phyloP scores from a whole-genome alignment of 1,140 invertebrate genomes.

The Zaprionus camerounensis region DNA sequence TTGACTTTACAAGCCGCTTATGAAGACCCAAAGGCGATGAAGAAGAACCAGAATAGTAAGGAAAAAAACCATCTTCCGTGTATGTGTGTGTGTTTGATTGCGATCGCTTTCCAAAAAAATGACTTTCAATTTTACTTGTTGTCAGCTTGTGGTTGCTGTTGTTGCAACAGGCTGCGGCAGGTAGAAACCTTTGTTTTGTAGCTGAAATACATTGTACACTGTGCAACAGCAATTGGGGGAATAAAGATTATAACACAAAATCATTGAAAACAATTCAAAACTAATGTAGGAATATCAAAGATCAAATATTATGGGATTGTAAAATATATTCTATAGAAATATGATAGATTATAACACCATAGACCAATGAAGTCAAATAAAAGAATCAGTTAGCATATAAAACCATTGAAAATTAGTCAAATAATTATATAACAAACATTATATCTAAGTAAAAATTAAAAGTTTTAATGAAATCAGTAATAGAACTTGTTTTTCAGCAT shows the following conservation, averaged over 20 bases:
- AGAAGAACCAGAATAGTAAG: neutral
- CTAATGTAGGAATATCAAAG: neutral
- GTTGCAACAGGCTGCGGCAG: constrained; percentile 43
- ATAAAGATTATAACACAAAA: neutral
- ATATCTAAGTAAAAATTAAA: no score
- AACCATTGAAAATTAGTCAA: neutral
- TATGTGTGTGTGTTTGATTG: constrained; percentile 34
- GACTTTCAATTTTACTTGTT: constrained; percentile 70
- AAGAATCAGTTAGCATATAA: neutral
- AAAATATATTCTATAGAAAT: neutral
- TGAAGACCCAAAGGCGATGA: neutral
- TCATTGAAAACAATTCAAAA: neutral
- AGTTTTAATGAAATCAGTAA: no score
- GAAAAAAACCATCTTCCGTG: constrained; percentile 16
- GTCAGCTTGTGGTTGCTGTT: constrained; percentile 32
- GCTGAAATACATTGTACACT: constrained; percentile 8
- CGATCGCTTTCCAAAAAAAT: constrained; percentile 51
- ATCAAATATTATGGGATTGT: neutral
- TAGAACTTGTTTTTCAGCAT: no score
- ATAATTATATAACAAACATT: neutral
- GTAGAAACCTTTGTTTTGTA: constrained; percentile 1
- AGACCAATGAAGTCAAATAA: no score
- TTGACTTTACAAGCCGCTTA: constrained; percentile 77
- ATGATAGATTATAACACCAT: no score
- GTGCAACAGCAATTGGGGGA: constrained; percentile 4